Conservation (phyloP, 2,113 vertebrate genomes). For the Chascanopsetta lugubris region DNA sequence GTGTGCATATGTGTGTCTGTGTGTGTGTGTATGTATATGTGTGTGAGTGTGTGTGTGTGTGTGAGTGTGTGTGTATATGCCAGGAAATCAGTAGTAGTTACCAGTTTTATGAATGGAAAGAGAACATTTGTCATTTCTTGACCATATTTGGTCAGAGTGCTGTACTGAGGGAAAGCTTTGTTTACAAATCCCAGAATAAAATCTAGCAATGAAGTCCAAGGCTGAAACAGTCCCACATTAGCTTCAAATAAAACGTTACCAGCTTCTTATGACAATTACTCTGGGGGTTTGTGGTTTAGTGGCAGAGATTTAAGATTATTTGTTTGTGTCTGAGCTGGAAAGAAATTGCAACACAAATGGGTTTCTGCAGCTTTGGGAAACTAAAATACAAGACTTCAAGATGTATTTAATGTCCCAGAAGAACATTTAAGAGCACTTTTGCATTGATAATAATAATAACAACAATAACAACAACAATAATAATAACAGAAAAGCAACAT, state of each 20-base stretch:
- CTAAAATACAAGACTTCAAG: no score
- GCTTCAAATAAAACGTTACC: slow-evolving; percentile 33
- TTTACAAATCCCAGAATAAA: slow-evolving; percentile 73
- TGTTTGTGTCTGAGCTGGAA: slow-evolving; percentile 11
- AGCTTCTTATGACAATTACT: slow-evolving; percentile 45
- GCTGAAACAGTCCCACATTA: slow-evolving; percentile 39
- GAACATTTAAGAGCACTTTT: no score
- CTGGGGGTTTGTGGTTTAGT: slow-evolving; percentile 27
- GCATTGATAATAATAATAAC: no score
- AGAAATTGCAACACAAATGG: slow-evolving; percentile 10
- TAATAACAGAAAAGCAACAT: no score
- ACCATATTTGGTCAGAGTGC: slow-evolving; percentile 80
- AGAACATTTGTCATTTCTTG: slow-evolving; percentile 75
- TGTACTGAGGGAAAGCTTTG: slow-evolving; percentile 65
- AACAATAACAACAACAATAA: no score
- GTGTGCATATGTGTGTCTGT: no score
- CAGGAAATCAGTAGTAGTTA: slow-evolving; percentile 44
- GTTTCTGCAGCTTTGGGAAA: no score
- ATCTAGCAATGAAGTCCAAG: slow-evolving; percentile 49
- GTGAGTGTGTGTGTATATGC: slow-evolving; percentile 18
- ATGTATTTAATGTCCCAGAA: no score
- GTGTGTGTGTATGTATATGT: slow-evolving; percentile 15
- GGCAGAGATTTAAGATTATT: slow-evolving; percentile 29
- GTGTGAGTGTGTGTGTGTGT: not conserved
- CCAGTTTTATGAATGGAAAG: slow-evolving; percentile 79